phyloP scores from a whole-genome alignment of 2,888 invertebrate genomes.

The Caradrina clavipalpis region DNA sequence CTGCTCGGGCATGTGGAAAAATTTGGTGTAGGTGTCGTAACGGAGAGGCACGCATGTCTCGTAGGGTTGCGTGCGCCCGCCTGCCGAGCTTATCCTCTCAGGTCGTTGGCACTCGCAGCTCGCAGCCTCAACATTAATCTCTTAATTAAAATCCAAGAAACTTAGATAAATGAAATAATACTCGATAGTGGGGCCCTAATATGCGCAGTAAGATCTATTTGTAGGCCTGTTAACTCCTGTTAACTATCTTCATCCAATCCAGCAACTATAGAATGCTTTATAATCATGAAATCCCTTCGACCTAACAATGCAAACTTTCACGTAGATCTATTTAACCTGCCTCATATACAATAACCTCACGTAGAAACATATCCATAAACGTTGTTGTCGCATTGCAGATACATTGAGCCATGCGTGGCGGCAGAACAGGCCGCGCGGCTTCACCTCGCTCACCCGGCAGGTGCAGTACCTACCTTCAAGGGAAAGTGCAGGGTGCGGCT shows the following conservation, averaged over 20 bases:
- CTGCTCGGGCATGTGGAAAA: constrained; percentile 90
- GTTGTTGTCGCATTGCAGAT: constrained; percentile 76
- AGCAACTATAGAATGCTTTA: background rate
- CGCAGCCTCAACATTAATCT: constrained; percentile 80
- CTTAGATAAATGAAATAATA: constrained; percentile 46
- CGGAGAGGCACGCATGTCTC: constrained; percentile 88
- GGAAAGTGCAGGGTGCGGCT: constrained; percentile 89
- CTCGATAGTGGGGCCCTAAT: constrained; percentile 33
- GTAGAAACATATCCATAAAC: constrained; percentile 79
- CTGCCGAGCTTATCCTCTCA: constrained; percentile 80
- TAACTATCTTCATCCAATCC: background rate
- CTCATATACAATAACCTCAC: constrained; percentile 81
- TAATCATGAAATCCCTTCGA: constrained; percentile 18
- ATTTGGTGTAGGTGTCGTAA: constrained; percentile 91
- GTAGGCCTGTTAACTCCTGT: background rate
- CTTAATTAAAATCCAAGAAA: constrained; percentile 81
- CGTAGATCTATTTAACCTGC: constrained; percentile 74
- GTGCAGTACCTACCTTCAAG: constrained; percentile 75
- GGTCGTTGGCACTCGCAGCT: constrained; percentile 80
- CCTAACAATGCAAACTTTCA: constrained; percentile 74
- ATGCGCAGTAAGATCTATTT: background rate
- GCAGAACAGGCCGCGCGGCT: constrained; percentile 77
- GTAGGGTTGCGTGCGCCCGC: constrained; percentile 85
- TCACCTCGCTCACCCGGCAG: constrained; percentile 81
- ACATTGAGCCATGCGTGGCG: constrained; percentile 80